These are phyloP conservation scores for Tolmerus cingulatus DNA, from an alignment of 2,888 invertebrate genomes.

Conservation along the genomic window DNA sequence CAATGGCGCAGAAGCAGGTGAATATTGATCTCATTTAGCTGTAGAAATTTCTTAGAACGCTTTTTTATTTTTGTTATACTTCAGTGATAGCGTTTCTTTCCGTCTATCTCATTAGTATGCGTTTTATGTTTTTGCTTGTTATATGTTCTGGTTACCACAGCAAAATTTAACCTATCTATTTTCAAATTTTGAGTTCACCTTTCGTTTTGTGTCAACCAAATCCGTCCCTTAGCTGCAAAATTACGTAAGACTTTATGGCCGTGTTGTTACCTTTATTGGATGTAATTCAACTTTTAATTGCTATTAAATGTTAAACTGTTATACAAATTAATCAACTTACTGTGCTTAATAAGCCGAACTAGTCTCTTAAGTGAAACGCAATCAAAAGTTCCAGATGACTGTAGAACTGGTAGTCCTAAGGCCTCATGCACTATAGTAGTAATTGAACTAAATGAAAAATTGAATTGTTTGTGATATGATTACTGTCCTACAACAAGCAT, in stretches of 20 bases:
- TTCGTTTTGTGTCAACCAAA: background rate
- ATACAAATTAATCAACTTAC: background rate
- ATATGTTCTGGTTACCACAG: background rate
- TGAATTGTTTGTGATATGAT: background rate
- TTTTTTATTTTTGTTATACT: constrained; percentile 13
- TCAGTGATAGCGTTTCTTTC: constrained; percentile 11
- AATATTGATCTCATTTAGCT: constrained; percentile 44
- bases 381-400: background rate
- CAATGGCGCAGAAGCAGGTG: constrained; percentile 97
- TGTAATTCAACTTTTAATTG: background rate
- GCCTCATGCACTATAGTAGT: background rate
- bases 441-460: background rate
- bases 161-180: background rate
- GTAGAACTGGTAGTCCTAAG: background rate
- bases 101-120: constrained; percentile 11
- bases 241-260: constrained; percentile 14
- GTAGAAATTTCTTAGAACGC: background rate
- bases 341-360: background rate
- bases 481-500: background rate
- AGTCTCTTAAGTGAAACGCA: background rate
- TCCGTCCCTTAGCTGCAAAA: constrained; percentile 27
- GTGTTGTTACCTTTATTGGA: constrained; percentile 22
- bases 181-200: background rate
- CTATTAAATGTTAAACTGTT: background rate
- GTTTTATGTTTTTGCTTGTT: constrained; percentile 4